Percentiles rank a stretch among this genome's conserved stretches.
These are phyloP conservation scores for Trichopoda pennipes DNA, from an alignment of 2,888 invertebrate species.

Conservation along the genomic window DNA sequence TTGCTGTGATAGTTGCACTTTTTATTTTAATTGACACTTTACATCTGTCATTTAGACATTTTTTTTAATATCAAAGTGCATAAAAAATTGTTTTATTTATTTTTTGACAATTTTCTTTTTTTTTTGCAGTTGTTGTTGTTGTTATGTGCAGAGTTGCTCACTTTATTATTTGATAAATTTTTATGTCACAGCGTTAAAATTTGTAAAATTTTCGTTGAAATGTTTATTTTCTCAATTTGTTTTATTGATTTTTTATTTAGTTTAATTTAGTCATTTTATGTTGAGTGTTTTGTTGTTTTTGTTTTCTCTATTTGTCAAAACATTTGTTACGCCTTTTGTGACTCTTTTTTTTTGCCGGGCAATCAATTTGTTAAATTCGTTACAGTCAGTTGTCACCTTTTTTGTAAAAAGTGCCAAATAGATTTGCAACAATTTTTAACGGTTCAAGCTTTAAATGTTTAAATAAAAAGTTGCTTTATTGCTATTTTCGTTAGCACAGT, in stretches of 20 bases:
- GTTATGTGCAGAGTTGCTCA: too few relatives aligned
- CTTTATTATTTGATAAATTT: slow-evolving; percentile 69
- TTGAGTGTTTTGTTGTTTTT: slow-evolving; percentile 64
- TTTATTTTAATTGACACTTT: slow-evolving; percentile 76
- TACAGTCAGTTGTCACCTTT: slow-evolving; percentile 55
- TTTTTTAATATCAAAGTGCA: slow-evolving; percentile 56
- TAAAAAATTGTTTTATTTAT: slow-evolving; percentile 55
- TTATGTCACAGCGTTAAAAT: slow-evolving; percentile 70
- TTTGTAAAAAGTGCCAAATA: slow-evolving; percentile 17
- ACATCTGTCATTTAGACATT: slow-evolving; percentile 71
- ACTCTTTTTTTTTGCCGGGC: slow-evolving; percentile 43
- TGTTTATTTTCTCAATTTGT: slow-evolving; percentile 69
- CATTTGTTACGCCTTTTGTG: slow-evolving; percentile 69
- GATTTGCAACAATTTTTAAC: slow-evolving; percentile 46
- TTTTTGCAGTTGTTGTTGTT: slow-evolving; percentile 1
- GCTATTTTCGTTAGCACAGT: slow-evolving; percentile 3
- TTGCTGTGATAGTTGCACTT: background rate
- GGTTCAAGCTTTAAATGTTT: slow-evolving; percentile 53
- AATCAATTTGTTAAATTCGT: slow-evolving; percentile 67
- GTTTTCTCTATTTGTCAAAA: slow-evolving; percentile 68
- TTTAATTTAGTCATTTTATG: slow-evolving; percentile 57
- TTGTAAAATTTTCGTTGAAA: slow-evolving; percentile 71
- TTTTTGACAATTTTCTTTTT: slow-evolving; percentile 41
- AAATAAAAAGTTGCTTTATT: slow-evolving; percentile 32
- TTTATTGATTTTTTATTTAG: slow-evolving; percentile 71